Percentiles rank a stretch among this genome's conserved stretches.
Evolutionary conservation across 1,140 invertebrate genomes (phyloP).

Genomic region (Chionoecetes opilio): DNA sequence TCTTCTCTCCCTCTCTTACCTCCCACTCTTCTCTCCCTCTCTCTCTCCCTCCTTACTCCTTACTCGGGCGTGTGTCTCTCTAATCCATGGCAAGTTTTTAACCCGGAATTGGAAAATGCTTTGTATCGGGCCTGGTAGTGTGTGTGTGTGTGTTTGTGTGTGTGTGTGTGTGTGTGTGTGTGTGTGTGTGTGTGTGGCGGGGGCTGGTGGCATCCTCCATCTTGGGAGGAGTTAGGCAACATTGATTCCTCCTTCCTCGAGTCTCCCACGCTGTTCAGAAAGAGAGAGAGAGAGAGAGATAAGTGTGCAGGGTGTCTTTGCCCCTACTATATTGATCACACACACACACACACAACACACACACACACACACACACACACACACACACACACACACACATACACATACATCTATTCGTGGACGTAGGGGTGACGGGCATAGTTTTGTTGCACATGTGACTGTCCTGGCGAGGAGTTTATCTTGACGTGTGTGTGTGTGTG

Average conservation of each 20-base stretch:
- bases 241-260: slow-evolving; percentile 28
- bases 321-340: slow-evolving; percentile 12
- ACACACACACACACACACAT: slow-evolving; percentile 43
- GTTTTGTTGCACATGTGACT: not conserved
- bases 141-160: slow-evolving; percentile 44
- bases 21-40: slow-evolving; percentile 3
- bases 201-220: not conserved
- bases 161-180: slow-evolving; percentile 54
- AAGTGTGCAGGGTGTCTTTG: not conserved
- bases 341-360: slow-evolving; percentile 53
- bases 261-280: not conserved
- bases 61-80: not conserved
- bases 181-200: slow-evolving; percentile 5
- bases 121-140: not conserved
- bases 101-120: not conserved
- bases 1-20: not conserved
- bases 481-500: not conserved
- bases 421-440: not conserved
- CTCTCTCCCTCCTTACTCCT: not conserved
- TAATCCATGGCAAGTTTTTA: not conserved
- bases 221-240: slow-evolving; percentile 17
- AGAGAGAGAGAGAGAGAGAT: not conserved
- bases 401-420: slow-evolving; percentile 33
- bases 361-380: slow-evolving; percentile 52
- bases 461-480: not conserved